Evolutionary conservation across 2,888 invertebrate species (phyloP).

Genomic region (Tiphia femorata): DNA sequence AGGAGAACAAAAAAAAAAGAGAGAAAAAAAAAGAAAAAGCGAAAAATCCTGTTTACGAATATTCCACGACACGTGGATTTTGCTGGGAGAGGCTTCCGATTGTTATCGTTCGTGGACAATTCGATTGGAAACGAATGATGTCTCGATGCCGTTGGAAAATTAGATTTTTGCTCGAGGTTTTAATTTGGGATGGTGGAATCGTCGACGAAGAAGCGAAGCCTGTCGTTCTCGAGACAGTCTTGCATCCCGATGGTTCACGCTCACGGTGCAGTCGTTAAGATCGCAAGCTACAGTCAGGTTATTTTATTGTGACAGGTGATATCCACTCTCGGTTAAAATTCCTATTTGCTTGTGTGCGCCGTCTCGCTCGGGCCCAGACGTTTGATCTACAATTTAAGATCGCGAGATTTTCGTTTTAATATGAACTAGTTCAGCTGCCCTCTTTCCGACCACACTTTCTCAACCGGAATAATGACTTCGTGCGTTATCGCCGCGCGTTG

Average conservation of each 20-base stretch:
- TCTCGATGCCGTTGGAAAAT: too few species aligned
- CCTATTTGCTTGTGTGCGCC: not conserved
- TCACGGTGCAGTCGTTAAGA: not conserved
- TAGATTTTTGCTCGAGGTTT: too few species aligned
- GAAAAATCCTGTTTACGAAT: not conserved
- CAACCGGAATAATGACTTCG: too few species aligned
- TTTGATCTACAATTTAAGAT: slow-evolving; percentile 2
- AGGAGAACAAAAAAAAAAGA: not conserved
- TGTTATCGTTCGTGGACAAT: too few species aligned
- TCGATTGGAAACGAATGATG: too few species aligned
- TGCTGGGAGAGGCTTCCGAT: not conserved
- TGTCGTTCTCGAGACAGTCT: too few species aligned
- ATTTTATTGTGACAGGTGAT: slow-evolving; percentile 6
- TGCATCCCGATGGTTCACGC: not conserved
- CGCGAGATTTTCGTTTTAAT: too few species aligned
- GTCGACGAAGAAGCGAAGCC: too few species aligned
- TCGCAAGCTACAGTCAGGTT: not conserved
- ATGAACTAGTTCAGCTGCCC: too few species aligned
- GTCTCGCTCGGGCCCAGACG: slow-evolving; percentile 4
- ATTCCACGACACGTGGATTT: not conserved
- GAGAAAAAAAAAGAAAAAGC: not conserved
- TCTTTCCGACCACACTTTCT: too few species aligned
- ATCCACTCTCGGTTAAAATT: not conserved
- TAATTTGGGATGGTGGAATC: too few species aligned
- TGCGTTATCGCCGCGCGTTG: too few species aligned